Base-by-base conservation (phyloP, 2,888 invertebrate species). In the Bombylius major region DNA sequence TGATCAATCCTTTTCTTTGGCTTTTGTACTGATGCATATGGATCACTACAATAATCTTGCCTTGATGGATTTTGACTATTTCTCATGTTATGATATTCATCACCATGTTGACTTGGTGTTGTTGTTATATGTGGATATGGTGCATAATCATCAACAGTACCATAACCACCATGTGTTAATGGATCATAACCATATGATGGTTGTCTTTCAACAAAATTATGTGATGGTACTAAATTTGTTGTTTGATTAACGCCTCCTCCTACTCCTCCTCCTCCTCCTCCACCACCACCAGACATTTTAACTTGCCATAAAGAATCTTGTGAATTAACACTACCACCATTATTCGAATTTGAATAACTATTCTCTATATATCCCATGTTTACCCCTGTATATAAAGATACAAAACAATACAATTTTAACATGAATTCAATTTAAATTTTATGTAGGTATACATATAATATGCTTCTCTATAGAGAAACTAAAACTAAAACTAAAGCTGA, bases 281-380 rank as follows among this genome's bases (percentile, higher is more conserved):
- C 84, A 12, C 81, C 79, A 11, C 81, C 79, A n/a, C 86, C 87
- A 1, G 87, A 87, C 82, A 87, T 87, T 76, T 93, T 93, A 82
- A 92, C 87, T 76, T 92, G 92, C 93, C 94, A 92, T 67, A 94
- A 76, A 46, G 93, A 93, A 73, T 93, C 92, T 74, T 93, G 93
- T 5, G 92, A 93, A 77, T 94, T 92, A 57, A 93, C 92, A 66
- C 92, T 92, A 63, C 93, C 93, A n/a, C 92, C 92, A 73, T 92
- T 91, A 77, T 92, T 92, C 58, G 91, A 92, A 72, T 92, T 92
- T 58, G 91, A 89, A 75, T 92, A 92, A 72, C 89, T 90, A 75
- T 90, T 90, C 72, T 92, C 92, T 76, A 90, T 83, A 76, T 91
- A 92, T 61, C 86, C 89, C 85, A 89, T 88, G 75, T 89, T 89